A percentile compares a stretch with the other conserved stretches of the same genome.
Evolutionary conservation across 1,140 invertebrate genomes (phyloP).

Genomic region (Papilio xuthus): DNA sequence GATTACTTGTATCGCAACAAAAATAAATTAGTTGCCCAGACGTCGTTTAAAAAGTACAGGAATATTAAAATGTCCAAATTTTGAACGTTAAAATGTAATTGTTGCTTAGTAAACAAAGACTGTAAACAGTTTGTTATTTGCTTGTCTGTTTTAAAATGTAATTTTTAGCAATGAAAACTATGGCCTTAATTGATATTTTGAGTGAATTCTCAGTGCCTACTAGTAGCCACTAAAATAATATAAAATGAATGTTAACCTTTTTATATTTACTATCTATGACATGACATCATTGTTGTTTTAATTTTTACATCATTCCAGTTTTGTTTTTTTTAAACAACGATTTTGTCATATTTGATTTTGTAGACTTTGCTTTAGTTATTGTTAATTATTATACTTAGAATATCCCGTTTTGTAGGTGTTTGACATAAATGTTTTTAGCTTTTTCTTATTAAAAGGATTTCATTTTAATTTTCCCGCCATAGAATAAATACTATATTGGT

Average conservation of each 20-base stretch:
- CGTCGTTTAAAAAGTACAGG: slow-evolving; percentile 66
- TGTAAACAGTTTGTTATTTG: slow-evolving; percentile 21
- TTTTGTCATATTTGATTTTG: slow-evolving; percentile 6
- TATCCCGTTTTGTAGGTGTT: neutral
- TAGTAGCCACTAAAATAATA: slow-evolving; percentile 2
- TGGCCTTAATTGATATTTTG: neutral
- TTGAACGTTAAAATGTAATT: slow-evolving; percentile 45
- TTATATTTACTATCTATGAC: neutral
- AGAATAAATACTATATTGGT: slow-evolving; percentile 37
- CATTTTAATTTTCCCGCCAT: slow-evolving; percentile 57
- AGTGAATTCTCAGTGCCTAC: neutral
- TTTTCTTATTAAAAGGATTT: slow-evolving; percentile 36
- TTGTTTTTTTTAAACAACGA: neutral
- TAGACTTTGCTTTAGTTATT: slow-evolving; percentile 11
- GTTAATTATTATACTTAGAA: slow-evolving; percentile 17
- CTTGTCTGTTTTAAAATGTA: neutral
- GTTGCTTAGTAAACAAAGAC: slow-evolving; percentile 10
- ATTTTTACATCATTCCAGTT: slow-evolving; percentile 17
- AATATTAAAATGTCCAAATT: slow-evolving; percentile 71
- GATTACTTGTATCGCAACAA: slow-evolving; percentile 60
- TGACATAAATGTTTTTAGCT: slow-evolving; percentile 18
- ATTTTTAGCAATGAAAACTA: neutral
- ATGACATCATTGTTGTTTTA: slow-evolving; percentile 5
- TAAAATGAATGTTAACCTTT: slow-evolving; percentile 4
- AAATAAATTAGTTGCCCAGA: slow-evolving; percentile 64